Conservation (phyloP, 2,888 invertebrate species). For the Catocala nupta region DNA sequence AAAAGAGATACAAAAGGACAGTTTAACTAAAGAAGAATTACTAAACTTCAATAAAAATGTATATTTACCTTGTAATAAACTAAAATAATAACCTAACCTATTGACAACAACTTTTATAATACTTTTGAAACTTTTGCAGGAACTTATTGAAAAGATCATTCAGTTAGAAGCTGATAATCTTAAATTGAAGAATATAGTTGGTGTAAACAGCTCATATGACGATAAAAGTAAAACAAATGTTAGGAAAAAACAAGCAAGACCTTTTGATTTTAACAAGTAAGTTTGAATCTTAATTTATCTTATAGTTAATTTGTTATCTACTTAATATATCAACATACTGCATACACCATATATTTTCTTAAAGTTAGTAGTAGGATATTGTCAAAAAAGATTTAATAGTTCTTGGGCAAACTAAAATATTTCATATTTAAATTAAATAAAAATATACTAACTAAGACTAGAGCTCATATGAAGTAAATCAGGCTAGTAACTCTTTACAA, state of each 20-base stretch:
- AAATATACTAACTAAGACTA: too few species aligned
- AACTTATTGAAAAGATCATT: slow-evolving; percentile 90
- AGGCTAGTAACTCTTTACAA: too few species aligned
- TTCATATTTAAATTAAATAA: too few species aligned
- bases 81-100: slow-evolving; percentile 48
- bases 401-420: too few species aligned
- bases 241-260: slow-evolving; percentile 61
- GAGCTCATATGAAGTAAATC: too few species aligned
- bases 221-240: slow-evolving; percentile 36
- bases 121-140: slow-evolving; percentile 74
- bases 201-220: slow-evolving; percentile 76
- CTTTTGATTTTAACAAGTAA: slow-evolving; percentile 89
- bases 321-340: too few species aligned
- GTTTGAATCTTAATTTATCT: slow-evolving; percentile 32
- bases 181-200: slow-evolving; percentile 91
- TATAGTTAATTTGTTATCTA: neutral
- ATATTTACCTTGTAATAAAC: slow-evolving; percentile 10
- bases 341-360: too few species aligned
- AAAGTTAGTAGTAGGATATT: too few species aligned
- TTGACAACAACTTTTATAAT: neutral
- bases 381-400: too few species aligned
- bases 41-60: slow-evolving; percentile 71
- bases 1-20: slow-evolving; percentile 62
- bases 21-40: slow-evolving; percentile 62
- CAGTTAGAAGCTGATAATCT: slow-evolving; percentile 92